A percentile compares a stretch with the other conserved stretches of the same genome.
phyloP scores from a whole-genome alignment of 2,797 vertebrate species.

The Melanotaenia pygmaea region DNA sequence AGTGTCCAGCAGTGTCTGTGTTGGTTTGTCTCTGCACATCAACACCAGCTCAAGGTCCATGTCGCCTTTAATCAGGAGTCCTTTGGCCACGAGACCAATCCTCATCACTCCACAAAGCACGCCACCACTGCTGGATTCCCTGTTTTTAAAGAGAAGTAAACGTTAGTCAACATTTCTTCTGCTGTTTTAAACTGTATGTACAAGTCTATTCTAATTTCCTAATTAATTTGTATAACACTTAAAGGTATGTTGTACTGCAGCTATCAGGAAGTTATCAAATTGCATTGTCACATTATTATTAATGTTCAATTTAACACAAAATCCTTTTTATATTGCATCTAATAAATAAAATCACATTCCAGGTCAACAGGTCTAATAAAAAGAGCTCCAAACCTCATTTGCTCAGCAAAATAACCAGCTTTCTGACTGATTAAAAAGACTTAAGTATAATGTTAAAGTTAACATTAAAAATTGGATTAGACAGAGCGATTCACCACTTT shows the following conservation, averaged over 20 bases:
- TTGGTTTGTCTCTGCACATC: constrained; percentile 98
- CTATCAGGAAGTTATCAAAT: not conserved
- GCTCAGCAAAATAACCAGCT: constrained; percentile 9
- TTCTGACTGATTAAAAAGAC: constrained; percentile 17
- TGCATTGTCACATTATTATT: not conserved
- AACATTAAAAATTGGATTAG: constrained; percentile 38
- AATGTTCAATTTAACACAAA: not conserved
- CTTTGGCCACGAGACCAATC: constrained; percentile 97
- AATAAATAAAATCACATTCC: constrained; percentile 14
- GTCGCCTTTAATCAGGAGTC: constrained; percentile 97
- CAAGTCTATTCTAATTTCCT: not conserved
- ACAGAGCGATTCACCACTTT: constrained; percentile 33
- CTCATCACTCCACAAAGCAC: constrained; percentile 96
- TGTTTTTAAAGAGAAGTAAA: constrained; percentile 58
- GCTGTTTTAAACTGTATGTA: not conserved
- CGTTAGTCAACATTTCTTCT: not conserved
- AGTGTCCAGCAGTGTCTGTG: constrained; percentile 90
- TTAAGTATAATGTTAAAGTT: constrained; percentile 37
- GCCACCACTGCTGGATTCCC: constrained; percentile 89
- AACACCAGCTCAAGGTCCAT: constrained; percentile 98
- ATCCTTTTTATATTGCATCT: not conserved
- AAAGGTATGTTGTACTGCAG: not conserved
- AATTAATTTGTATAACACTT: not conserved
- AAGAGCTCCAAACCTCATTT: not conserved
- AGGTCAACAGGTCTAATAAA: not conserved